A percentile compares a stretch with the other conserved stretches of the same genome.
phyloP scores from a whole-genome alignment of 2,797 vertebrate species.

The Crenuchus spilurus region DNA sequence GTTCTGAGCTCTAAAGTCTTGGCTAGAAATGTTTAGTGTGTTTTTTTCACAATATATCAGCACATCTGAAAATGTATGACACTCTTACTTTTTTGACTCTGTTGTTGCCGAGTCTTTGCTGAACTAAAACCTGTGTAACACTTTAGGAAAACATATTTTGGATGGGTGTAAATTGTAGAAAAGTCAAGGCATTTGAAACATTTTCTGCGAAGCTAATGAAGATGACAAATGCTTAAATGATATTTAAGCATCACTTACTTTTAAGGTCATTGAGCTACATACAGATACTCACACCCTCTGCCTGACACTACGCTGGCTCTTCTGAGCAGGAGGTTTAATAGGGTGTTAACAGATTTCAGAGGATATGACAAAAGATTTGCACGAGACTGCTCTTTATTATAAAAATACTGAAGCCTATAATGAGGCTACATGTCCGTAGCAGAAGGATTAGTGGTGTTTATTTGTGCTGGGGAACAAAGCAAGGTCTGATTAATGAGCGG shows the following conservation, averaged over 20 bases:
- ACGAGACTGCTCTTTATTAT: conserved; percentile 61
- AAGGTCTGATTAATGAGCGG: conserved; percentile 13
- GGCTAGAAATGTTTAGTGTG: too few species aligned
- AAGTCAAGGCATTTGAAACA: too few species aligned
- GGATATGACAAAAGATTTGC: conserved; percentile 67
- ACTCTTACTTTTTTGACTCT: too few species aligned
- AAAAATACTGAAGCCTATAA: conserved; percentile 40
- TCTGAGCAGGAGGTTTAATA: conserved; percentile 62
- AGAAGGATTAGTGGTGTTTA: conserved; percentile 71
- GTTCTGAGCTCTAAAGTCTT: too few species aligned
- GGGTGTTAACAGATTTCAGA: conserved; percentile 68
- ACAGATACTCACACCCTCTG: not conserved
- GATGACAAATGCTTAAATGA: too few species aligned
- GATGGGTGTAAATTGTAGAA: too few species aligned
- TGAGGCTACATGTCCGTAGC: conserved; percentile 54
- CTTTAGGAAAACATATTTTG: too few species aligned
- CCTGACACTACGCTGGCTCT: conserved; percentile 60
- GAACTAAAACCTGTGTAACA: too few species aligned
- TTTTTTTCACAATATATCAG: too few species aligned
- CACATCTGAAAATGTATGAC: too few species aligned
- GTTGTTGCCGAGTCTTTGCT: too few species aligned
- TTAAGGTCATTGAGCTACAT: conserved; percentile 13
- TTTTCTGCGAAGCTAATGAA: too few species aligned
- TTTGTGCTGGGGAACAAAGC: conserved; percentile 50
- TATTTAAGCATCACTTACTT: conserved; percentile 15